These are phyloP conservation scores for Oreochromis niloticus DNA, from an alignment of 2,113 vertebrate species.

Conservation along the genomic window DNA sequence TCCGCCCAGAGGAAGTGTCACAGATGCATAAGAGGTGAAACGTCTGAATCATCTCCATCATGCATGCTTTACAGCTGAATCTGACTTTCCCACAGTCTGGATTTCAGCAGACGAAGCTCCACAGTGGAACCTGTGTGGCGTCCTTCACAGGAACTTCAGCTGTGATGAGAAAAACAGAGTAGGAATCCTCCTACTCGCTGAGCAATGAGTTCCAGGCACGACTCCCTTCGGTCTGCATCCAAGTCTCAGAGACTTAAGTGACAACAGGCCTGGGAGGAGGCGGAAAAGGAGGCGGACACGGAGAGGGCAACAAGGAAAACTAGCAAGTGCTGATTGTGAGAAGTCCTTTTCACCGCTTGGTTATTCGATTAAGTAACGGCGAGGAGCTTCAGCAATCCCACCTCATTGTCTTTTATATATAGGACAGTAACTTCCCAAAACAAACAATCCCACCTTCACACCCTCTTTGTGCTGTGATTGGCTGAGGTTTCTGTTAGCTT, in stretches of 20 bases:
- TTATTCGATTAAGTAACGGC: neutral
- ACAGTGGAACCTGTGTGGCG: conserved; percentile 35
- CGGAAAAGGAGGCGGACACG: conserved; percentile 5
- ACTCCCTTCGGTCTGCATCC: conserved; percentile 43
- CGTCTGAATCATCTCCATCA: neutral
- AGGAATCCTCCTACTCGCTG: conserved; percentile 63
- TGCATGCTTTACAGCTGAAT: conserved; percentile 12
- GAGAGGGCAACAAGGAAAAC: neutral
- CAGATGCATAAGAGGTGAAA: conserved; percentile 2
- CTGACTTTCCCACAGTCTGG: conserved; percentile 63
- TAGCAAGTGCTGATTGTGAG: neutral
- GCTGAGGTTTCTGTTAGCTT: neutral
- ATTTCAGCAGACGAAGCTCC: conserved; percentile 28
- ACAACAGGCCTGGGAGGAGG: conserved; percentile 47
- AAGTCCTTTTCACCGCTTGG: neutral
- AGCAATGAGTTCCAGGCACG: conserved; percentile 53
- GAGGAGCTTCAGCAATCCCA: neutral
- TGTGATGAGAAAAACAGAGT: conserved; percentile 70
- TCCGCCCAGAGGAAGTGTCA: neutral
- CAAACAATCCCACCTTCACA: neutral
- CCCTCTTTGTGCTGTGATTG: neutral
- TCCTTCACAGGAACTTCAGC: conserved; percentile 35
- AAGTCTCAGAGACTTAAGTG: conserved; percentile 25
- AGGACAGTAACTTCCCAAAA: neutral
- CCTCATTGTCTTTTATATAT: neutral